Conservation (phyloP, 2,113 vertebrate genomes). For the Ranitomeya imitator region DNA sequence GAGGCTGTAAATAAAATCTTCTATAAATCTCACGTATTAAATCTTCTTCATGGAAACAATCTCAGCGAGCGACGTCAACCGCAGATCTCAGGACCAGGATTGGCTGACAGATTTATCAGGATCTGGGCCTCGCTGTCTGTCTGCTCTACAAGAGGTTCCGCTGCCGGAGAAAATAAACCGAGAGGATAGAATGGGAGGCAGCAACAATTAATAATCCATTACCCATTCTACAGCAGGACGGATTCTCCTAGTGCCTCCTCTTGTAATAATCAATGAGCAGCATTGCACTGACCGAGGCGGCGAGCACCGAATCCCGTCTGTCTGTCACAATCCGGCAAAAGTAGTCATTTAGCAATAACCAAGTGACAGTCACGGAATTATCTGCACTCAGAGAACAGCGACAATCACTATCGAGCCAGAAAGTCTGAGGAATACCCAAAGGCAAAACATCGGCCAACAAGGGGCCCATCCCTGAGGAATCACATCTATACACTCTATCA, state of each 20-base stretch:
- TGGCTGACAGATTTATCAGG: constrained; percentile 6
- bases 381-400: constrained; percentile 67
- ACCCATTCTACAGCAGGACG: constrained; percentile 39
- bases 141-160: background rate
- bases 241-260: constrained; percentile 55
- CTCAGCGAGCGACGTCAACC: background rate
- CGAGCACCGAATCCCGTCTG: constrained; percentile 64
- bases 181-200: constrained; percentile 35
- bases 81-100: background rate
- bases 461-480: no score
- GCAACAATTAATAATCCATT: constrained; percentile 47
- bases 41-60: constrained; percentile 6
- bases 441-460: background rate
- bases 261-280: constrained; percentile 61
- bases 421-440: background rate
- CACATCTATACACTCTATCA: no score
- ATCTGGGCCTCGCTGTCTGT: background rate
- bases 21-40: background rate
- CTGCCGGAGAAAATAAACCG: background rate
- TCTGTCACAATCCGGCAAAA: constrained; percentile 67
- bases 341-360: constrained; percentile 78
- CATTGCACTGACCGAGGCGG: constrained; percentile 59
- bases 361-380: constrained; percentile 74
- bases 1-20: background rate
- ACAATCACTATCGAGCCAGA: background rate